phyloP scores from a whole-genome alignment of 2,888 invertebrate genomes.

The Eupeodes luniger region DNA sequence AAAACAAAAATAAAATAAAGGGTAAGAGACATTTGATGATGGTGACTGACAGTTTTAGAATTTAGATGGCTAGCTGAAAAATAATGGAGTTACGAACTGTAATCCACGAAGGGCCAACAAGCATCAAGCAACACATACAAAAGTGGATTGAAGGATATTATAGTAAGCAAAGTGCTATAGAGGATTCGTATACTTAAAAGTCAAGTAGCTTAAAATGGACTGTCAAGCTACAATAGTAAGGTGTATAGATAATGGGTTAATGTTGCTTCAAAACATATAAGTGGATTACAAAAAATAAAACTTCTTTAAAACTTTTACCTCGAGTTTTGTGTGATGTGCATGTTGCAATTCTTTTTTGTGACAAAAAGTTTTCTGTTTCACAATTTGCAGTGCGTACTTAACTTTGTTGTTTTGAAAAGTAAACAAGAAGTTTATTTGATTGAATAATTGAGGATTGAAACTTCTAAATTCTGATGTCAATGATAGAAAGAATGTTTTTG shows the following conservation, averaged over 20 bases:
- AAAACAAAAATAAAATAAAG: conserved; percentile 41
- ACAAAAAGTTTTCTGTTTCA: not conserved
- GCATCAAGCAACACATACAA: conserved; percentile 29
- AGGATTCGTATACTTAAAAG: conserved; percentile 59
- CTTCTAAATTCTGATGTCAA: too few relatives aligned
- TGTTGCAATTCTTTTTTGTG: conserved; percentile 33
- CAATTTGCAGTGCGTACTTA: not conserved
- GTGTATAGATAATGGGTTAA: conserved; percentile 67
- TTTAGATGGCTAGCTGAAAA: conserved; percentile 46
- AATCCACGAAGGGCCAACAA: conserved; percentile 56
- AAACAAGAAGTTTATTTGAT: too few relatives aligned
- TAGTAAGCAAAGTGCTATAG: conserved; percentile 42
- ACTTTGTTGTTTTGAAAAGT: not conserved
- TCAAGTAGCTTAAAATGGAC: conserved; percentile 74
- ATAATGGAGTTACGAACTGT: conserved; percentile 68
- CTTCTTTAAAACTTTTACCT: conserved; percentile 66
- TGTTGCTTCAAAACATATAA: conserved; percentile 73
- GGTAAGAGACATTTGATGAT: conserved; percentile 63
- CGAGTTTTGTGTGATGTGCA: conserved; percentile 42
- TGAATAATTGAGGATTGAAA: too few relatives aligned
- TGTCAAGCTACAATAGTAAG: conserved; percentile 8
- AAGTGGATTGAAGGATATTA: conserved; percentile 65
- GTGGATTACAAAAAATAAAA: conserved; percentile 68
- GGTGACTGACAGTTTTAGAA: conserved; percentile 65
- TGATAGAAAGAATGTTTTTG: too few relatives aligned